These are phyloP conservation scores for Protonemura montana DNA, from an alignment of 2,888 invertebrate genomes.

Conservation along the genomic window DNA sequence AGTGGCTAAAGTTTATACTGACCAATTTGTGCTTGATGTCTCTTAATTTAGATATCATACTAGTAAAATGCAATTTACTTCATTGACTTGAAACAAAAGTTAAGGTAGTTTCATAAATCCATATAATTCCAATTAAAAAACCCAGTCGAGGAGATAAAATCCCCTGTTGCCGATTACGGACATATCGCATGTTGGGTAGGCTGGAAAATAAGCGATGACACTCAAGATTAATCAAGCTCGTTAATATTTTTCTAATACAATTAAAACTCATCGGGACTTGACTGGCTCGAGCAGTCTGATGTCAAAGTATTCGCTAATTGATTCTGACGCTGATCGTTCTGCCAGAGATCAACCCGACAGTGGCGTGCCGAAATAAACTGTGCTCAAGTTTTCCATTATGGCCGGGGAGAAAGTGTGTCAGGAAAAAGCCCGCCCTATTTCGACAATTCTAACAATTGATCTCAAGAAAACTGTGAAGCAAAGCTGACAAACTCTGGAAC, in stretches of 20 bases:
- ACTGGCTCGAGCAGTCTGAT: neutral
- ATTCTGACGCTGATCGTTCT: neutral
- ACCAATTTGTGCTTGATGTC: too few relatives aligned
- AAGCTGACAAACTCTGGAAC: too few relatives aligned
- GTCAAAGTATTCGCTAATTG: neutral
- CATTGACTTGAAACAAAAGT: too few relatives aligned
- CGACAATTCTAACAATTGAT: too few relatives aligned
- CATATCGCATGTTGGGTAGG: neutral
- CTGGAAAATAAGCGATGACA: conserved; percentile 17
- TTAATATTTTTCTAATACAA: conserved; percentile 21
- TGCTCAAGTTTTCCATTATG: too few relatives aligned
- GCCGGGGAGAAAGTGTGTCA: too few relatives aligned
- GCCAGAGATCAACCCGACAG: neutral
- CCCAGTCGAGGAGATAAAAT: neutral
- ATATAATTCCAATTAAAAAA: neutral
- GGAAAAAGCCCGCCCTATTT: too few relatives aligned
- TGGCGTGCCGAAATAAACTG: neutral
- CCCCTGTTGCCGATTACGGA: neutral
- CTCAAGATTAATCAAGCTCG: conserved; percentile 14
- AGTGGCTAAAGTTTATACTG: too few relatives aligned
- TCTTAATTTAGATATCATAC: too few relatives aligned
- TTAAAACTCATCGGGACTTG: neutral
- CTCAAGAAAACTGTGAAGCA: too few relatives aligned
- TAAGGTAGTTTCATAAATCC: too few relatives aligned
- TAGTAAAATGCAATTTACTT: too few relatives aligned